These are phyloP conservation scores for Coilia nasus DNA, from an alignment of 2,797 vertebrate genomes.

Conservation along the genomic window DNA sequence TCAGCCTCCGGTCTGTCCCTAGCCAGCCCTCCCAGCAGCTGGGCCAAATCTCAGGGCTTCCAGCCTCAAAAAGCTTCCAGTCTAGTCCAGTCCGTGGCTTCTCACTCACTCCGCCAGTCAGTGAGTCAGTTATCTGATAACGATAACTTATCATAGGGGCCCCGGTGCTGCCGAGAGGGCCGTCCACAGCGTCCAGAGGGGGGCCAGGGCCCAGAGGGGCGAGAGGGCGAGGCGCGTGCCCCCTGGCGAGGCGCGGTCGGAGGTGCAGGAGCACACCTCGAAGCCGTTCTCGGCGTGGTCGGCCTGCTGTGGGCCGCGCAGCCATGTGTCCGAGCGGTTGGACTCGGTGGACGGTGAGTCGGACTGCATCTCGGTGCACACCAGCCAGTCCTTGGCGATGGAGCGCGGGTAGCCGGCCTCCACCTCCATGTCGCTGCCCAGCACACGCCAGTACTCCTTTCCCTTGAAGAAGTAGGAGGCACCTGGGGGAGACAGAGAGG, in stretches of 20 bases:
- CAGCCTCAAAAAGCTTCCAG: background rate
- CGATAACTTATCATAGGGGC: slow-evolving; percentile 25
- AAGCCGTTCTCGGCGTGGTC: slow-evolving; percentile 86
- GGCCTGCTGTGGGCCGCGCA: slow-evolving; percentile 72
- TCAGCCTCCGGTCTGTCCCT: background rate
- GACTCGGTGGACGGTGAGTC: slow-evolving; percentile 73
- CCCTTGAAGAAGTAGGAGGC: slow-evolving; percentile 95
- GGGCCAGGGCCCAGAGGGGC: slow-evolving; percentile 62
- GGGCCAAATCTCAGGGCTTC: slow-evolving; percentile 41
- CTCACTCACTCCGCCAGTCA: background rate
- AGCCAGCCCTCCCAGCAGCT: background rate
- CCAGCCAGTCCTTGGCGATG: slow-evolving; percentile 90
- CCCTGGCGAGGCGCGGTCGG: slow-evolving; percentile 65
- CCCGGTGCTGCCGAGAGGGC: slow-evolving; percentile 37
- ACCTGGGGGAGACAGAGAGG: slow-evolving; percentile 67
- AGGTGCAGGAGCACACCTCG: slow-evolving; percentile 93
- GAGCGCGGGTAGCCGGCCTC: slow-evolving; percentile 84
- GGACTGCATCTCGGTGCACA: slow-evolving; percentile 83
- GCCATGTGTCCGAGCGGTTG: slow-evolving; percentile 70
- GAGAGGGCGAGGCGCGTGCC: slow-evolving; percentile 52
- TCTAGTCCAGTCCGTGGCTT: background rate
- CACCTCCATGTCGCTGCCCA: slow-evolving; percentile 82
- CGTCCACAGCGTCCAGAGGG: slow-evolving; percentile 66
- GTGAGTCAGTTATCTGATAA: slow-evolving; percentile 29
- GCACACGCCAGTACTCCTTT: slow-evolving; percentile 92